Percentiles rank a stretch among this genome's conserved stretches.
Evolutionary conservation across 1,140 invertebrate genomes (phyloP).

Genomic region (Diprion similis): DNA sequence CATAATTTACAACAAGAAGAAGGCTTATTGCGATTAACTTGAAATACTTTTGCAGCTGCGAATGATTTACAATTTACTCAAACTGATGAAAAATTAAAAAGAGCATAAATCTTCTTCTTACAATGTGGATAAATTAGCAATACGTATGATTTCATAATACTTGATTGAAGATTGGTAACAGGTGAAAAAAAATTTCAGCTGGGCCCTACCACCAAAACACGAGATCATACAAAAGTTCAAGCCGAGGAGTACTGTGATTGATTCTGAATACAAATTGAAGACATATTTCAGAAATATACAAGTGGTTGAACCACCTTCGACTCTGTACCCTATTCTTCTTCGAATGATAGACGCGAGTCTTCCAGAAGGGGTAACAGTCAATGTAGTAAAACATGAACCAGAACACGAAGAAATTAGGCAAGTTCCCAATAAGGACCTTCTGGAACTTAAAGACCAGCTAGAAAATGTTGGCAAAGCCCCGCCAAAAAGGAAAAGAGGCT

Average conservation of each 20-base stretch:
- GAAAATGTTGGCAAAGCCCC: slow-evolving; percentile 65
- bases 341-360: slow-evolving; percentile 73
- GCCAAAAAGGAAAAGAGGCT: slow-evolving; percentile 61
- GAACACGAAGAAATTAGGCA: slow-evolving; percentile 73
- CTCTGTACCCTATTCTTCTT: slow-evolving; percentile 68
- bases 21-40: too few species aligned
- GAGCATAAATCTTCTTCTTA: too few species aligned
- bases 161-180: too few species aligned
- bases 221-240: slow-evolving; percentile 74
- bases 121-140: too few species aligned
- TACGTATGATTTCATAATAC: too few species aligned
- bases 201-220: slow-evolving; percentile 74
- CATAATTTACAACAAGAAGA: too few species aligned
- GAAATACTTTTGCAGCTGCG: background rate
- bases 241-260: slow-evolving; percentile 68
- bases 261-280: slow-evolving; percentile 75
- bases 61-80: slow-evolving; percentile 28
- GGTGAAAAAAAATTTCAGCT: slow-evolving; percentile 62
- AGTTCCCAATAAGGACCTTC: slow-evolving; percentile 79
- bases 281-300: slow-evolving; percentile 82
- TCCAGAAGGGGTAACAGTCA: slow-evolving; percentile 78
- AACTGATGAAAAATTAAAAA: background rate
- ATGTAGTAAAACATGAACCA: slow-evolving; percentile 66
- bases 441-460: slow-evolving; percentile 74
- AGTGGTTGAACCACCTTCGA: slow-evolving; percentile 67